Percentiles rank a stretch among this genome's conserved stretches.
Conservation (phyloP, 2,888 invertebrate species). For the Drosophila mettleri region DNA sequence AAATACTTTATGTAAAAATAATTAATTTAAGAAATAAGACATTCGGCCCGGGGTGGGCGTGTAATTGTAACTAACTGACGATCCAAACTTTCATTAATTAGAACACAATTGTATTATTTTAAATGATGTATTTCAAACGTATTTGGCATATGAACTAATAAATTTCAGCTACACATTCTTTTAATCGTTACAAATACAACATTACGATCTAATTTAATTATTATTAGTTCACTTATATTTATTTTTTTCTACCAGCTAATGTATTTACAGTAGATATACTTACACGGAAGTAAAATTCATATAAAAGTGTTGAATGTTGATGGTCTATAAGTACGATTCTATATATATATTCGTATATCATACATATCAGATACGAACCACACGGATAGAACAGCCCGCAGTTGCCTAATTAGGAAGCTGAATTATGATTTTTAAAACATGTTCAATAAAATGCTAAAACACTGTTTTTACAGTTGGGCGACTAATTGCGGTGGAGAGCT, state of each 20-base stretch:
- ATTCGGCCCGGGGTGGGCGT: neutral
- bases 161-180: constrained; percentile 64
- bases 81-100: constrained; percentile 1
- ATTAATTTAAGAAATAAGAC: neutral
- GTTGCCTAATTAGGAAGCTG: constrained; percentile 49
- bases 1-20: neutral
- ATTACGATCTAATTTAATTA: constrained; percentile 53
- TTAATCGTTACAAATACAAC: constrained; percentile 46
- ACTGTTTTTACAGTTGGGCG: constrained; percentile 6
- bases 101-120: constrained; percentile 15
- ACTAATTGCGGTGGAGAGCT: constrained; percentile 12
- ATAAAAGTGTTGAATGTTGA: constrained; percentile 56
- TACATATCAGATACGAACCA: constrained; percentile 38
- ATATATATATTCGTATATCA: constrained; percentile 34
- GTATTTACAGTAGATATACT: constrained; percentile 68
- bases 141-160: constrained; percentile 55
- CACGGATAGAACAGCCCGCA: constrained; percentile 16
- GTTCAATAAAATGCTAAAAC: constrained; percentile 36
- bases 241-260: constrained; percentile 44
- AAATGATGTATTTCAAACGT: constrained; percentile 62
- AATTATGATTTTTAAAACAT: constrained; percentile 13
- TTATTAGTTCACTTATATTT: constrained; percentile 40
- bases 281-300: constrained; percentile 67
- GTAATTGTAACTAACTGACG: neutral
- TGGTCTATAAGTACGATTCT: constrained; percentile 46